Conservation (phyloP, 2,797 vertebrate genomes). For the Tympanoctomys barrerae region DNA sequence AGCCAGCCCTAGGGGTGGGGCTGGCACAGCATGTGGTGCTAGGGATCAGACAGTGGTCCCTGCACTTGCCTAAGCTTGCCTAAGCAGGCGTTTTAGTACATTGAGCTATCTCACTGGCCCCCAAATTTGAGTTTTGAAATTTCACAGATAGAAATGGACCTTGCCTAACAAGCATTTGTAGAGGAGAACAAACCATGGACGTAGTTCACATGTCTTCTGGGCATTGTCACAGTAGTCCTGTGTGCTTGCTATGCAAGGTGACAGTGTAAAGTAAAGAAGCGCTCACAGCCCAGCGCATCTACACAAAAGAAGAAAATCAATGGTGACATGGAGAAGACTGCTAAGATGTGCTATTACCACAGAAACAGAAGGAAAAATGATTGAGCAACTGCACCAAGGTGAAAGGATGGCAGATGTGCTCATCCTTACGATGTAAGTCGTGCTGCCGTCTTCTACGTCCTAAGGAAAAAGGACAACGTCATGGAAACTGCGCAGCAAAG, state of each 20-base stretch:
- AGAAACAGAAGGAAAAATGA: neutral
- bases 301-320: neutral
- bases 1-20: too few species aligned
- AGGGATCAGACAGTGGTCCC: too few species aligned
- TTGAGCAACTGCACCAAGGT: neutral
- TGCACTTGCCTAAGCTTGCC: too few species aligned
- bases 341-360: neutral
- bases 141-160: neutral
- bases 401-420: neutral
- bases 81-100: too few species aligned
- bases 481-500: neutral
- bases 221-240: neutral
- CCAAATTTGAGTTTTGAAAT: neutral
- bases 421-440: neutral
- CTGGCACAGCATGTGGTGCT: too few species aligned
- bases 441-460: neutral
- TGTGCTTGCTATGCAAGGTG: neutral
- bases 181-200: neutral
- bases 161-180: neutral
- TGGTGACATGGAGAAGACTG: neutral
- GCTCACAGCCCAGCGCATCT: neutral
- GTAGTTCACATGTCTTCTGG: neutral
- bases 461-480: neutral
- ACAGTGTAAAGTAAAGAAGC: too few species aligned
- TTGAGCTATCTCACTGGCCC: too few species aligned